Conservation (phyloP, 64 coral and sea anemone genomes). For the Actinia equina region DNA sequence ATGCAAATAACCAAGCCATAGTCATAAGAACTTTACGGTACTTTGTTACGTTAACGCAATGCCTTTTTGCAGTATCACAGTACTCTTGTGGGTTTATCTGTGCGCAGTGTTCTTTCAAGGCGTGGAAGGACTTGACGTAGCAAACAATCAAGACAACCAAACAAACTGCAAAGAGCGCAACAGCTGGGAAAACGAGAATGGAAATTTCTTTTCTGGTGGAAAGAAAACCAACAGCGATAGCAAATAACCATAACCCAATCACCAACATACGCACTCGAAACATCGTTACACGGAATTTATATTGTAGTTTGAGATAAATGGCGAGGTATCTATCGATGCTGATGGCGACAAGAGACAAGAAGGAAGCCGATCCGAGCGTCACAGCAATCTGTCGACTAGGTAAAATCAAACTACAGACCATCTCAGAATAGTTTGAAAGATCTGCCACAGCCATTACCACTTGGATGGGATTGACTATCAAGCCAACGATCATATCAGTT, state of each 20-base stretch:
- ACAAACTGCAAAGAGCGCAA: background rate
- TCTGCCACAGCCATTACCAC: background rate
- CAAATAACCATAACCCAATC: background rate
- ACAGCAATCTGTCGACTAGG: background rate
- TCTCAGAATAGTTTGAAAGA: background rate
- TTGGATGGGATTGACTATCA: background rate
- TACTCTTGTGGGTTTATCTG: background rate
- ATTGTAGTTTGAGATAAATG: background rate
- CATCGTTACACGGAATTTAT: background rate
- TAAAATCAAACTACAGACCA: background rate
- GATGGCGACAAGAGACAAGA: background rate
- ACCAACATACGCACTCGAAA: background rate
- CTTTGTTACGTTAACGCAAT: background rate
- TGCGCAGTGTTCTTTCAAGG: background rate
- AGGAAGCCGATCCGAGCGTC: background rate
- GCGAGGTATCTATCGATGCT: slow-evolving; percentile 2
- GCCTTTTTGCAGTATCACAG: background rate
- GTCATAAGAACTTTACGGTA: background rate
- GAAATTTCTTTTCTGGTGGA: background rate
- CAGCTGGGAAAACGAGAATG: background rate
- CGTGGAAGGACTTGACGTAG: background rate
- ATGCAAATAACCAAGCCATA: background rate
- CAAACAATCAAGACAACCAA: background rate
- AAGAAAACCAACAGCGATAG: background rate
- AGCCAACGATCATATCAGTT: background rate